Conservation (phyloP, 2,888 invertebrate genomes). For the Papilio demoleus region DNA sequence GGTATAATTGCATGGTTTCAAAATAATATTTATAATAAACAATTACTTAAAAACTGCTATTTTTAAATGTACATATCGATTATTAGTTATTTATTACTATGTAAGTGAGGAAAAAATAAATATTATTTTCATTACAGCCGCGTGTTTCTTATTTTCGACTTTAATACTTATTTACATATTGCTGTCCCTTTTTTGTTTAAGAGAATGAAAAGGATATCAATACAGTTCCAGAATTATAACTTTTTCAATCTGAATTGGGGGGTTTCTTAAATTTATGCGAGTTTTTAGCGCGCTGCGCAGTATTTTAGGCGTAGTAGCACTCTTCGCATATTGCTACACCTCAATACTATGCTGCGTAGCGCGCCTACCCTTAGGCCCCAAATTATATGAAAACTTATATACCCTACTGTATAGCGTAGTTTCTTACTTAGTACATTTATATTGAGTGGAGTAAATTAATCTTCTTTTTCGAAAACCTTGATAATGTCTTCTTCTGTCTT, state of each 20-base stretch:
- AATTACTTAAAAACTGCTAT: slow-evolving; percentile 3
- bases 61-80: slow-evolving; percentile 29
- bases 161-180: not conserved
- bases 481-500: slow-evolving; percentile 31
- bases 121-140: slow-evolving; percentile 20
- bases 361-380: no score
- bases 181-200: not conserved
- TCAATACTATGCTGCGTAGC: no score
- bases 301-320: no score
- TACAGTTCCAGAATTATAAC: no score
- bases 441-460: slow-evolving; percentile 5
- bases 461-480: slow-evolving; percentile 29
- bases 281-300: no score
- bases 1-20: slow-evolving; percentile 5
- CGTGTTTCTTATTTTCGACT: slow-evolving; percentile 8
- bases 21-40: slow-evolving; percentile 1
- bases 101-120: slow-evolving; percentile 29
- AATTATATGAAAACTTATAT: no score
- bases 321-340: no score
- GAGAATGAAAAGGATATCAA: not conserved
- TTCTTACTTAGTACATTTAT: not conserved
- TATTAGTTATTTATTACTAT: slow-evolving; percentile 29
- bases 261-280: no score
- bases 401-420: not conserved
- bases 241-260: no score